phyloP scores from a whole-genome alignment of 2,113 vertebrate species.

The Crotalus horridus region DNA sequence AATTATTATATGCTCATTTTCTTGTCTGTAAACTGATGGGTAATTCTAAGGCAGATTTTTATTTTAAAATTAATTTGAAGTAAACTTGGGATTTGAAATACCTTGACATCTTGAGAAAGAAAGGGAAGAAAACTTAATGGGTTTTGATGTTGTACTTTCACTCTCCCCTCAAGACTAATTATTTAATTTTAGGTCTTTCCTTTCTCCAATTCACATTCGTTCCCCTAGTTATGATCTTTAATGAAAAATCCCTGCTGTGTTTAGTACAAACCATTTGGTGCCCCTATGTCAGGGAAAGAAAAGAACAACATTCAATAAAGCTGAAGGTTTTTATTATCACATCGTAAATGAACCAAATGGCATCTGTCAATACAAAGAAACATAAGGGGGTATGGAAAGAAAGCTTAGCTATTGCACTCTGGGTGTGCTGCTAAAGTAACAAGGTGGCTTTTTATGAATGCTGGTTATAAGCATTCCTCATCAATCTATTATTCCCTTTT shows the following conservation, averaged over 20 bases:
- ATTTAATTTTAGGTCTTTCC: slow-evolving; percentile 40
- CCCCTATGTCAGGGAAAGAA: slow-evolving; percentile 71
- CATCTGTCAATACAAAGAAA: slow-evolving; percentile 79
- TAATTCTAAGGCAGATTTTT: neutral
- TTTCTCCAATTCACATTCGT: slow-evolving; percentile 57
- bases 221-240: slow-evolving; percentile 67
- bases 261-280: slow-evolving; percentile 72
- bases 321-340: slow-evolving; percentile 83
- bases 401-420: slow-evolving; percentile 65
- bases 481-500: slow-evolving; percentile 34
- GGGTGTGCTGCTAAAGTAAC: slow-evolving; percentile 68
- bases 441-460: slow-evolving; percentile 74
- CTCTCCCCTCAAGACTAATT: slow-evolving; percentile 20
- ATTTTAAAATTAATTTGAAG: neutral
- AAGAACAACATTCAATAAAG: slow-evolving; percentile 68
- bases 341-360: slow-evolving; percentile 81
- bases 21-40: neutral
- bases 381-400: slow-evolving; percentile 61
- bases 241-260: slow-evolving; percentile 72
- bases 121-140: neutral
- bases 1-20: neutral
- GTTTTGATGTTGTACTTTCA: neutral
- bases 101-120: neutral
- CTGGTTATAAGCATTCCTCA: slow-evolving; percentile 58
- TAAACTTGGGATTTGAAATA: neutral